Evolutionary conservation across 2,113 vertebrate species (phyloP).

Genomic region (Litocranius walleri): DNA sequence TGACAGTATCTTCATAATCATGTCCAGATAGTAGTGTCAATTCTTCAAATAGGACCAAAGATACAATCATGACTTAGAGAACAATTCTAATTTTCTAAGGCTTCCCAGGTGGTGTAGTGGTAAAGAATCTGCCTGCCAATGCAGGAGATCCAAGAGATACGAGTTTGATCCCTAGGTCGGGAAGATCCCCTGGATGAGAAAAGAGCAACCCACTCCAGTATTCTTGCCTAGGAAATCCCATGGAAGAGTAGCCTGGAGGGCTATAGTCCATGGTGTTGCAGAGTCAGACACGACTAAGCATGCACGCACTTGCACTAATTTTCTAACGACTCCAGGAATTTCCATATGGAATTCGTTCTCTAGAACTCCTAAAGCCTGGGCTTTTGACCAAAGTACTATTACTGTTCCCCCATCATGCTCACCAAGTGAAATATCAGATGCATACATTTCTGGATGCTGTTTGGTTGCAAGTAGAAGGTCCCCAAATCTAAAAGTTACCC

Average conservation of each 20-base stretch:
- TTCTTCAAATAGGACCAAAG: not conserved
- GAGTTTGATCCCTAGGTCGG: not conserved
- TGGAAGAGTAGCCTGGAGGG: not conserved
- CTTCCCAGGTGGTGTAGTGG: not conserved
- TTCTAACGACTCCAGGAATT: not conserved
- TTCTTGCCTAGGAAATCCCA: not conserved
- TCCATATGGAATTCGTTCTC: not conserved
- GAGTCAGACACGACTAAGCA: not conserved
- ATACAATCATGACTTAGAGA: not conserved
- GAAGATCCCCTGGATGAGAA: not conserved
- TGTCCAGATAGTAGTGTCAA: not conserved
- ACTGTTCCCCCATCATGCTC: not conserved
- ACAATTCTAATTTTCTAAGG: not conserved
- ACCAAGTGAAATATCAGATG: not conserved
- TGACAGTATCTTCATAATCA: not conserved
- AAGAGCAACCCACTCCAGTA: not conserved
- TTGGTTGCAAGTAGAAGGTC: not conserved
- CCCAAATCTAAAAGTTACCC: not conserved
- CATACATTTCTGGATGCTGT: not conserved
- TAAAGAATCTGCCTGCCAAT: not conserved
- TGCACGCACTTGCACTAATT: accelerated
- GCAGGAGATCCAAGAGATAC: not conserved
- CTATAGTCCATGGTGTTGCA: not conserved
- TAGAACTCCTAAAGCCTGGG: not conserved
- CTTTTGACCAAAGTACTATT: not conserved